Evolutionary conservation across 2,888 invertebrate genomes (phyloP).

Genomic region (Lathronympha strigana): DNA sequence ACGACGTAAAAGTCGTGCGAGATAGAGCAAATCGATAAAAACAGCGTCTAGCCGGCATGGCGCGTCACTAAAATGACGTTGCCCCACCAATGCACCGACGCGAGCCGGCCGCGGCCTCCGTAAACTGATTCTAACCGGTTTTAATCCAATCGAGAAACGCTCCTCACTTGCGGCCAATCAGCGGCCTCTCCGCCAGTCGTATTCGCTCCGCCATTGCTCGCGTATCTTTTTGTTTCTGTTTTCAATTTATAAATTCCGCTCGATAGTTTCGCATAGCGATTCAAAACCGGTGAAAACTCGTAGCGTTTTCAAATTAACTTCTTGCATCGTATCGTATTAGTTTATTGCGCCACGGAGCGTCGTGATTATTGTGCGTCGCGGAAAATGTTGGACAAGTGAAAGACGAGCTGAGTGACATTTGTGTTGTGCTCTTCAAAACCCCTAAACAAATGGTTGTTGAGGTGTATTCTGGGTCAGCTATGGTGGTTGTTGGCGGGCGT

Average conservation of each 20-base stretch:
- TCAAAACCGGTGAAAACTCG: conserved; percentile 39
- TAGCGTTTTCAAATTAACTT: conserved; percentile 19
- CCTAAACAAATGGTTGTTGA: conserved; percentile 76
- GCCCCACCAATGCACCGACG: conserved; percentile 66
- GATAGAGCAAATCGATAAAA: conserved; percentile 46
- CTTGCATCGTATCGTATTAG: conserved; percentile 1
- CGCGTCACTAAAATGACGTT: conserved; percentile 66
- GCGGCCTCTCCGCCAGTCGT: conserved; percentile 68
- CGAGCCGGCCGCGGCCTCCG: conserved; percentile 74
- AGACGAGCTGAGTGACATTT: conserved; percentile 43
- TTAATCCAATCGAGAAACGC: conserved; percentile 70
- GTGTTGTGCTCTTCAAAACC: conserved; percentile 49
- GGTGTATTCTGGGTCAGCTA: conserved; percentile 69
- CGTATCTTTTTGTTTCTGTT: conserved; percentile 54
- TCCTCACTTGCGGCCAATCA: conserved; percentile 76
- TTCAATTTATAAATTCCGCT: conserved; percentile 56
- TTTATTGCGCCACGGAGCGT: conserved; percentile 16
- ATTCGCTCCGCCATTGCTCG: conserved; percentile 58
- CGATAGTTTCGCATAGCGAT: conserved; percentile 45
- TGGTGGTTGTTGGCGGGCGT: conserved; percentile 70
- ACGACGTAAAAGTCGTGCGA: neutral
- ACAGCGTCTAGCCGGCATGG: conserved; percentile 45
- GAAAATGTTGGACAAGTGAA: conserved; percentile 82
- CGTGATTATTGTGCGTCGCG: conserved; percentile 40
- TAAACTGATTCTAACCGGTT: conserved; percentile 79